These are phyloP conservation scores for Cromileptes altivelis DNA, from an alignment of 2,113 vertebrate genomes.

Conservation along the genomic window DNA sequence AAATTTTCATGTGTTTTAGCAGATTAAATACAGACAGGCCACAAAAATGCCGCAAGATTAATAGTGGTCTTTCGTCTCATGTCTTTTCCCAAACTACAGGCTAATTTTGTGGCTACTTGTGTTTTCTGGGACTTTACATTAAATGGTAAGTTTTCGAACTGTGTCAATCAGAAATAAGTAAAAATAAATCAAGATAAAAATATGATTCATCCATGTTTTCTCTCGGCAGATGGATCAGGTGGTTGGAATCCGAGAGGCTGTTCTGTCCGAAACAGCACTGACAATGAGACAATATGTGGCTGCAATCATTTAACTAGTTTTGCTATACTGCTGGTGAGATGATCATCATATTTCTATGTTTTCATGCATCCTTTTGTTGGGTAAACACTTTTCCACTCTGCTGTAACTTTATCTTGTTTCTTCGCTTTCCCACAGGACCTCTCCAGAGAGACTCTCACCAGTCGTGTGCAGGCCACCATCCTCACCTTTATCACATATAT, in stretches of 20 bases:
- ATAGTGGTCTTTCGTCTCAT: conserved; percentile 1
- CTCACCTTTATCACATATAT: conserved; percentile 96
- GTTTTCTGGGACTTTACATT: conserved; percentile 92
- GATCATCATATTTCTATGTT: background rate
- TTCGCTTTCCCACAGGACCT: conserved; percentile 85
- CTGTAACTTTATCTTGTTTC: background rate
- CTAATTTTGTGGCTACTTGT: conserved; percentile 84
- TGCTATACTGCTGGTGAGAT: conserved; percentile 91
- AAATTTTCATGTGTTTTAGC: background rate
- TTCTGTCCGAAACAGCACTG: conserved; percentile 81
- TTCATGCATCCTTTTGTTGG: background rate
- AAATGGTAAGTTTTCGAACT: conserved; percentile 85
- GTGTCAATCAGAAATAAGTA: background rate
- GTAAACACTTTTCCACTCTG: background rate
- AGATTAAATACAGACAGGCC: background rate
- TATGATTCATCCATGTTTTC: background rate
- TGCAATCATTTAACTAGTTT: conserved; percentile 98
- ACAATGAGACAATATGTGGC: conserved; percentile 88
- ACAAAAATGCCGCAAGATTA: background rate
- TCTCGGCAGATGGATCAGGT: conserved; percentile 85
- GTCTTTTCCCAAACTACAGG: conserved; percentile 75
- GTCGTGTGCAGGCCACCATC: conserved; percentile 84
- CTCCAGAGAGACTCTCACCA: conserved; percentile 72
- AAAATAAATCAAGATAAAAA: background rate
- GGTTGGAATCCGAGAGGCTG: conserved; percentile 93